Evolutionary conservation across 2,888 invertebrate species (phyloP).

Genomic region (Plusia festucae): DNA sequence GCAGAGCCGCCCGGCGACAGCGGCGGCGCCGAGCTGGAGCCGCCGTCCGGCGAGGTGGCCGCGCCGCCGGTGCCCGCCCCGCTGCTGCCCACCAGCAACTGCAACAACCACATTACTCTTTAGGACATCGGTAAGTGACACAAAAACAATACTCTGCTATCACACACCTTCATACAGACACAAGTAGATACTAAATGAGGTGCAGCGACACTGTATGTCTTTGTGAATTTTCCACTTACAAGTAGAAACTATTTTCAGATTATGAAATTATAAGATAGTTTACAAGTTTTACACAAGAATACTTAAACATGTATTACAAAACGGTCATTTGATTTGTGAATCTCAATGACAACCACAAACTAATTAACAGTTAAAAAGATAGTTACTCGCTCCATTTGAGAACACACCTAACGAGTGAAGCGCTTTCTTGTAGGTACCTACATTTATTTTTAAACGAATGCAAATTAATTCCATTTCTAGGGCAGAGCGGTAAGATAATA

Average conservation of each 20-base stretch:
- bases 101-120: constrained; percentile 61
- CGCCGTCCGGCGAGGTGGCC: constrained; percentile 92
- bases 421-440: constrained; percentile 60
- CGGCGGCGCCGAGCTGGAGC: constrained; percentile 93
- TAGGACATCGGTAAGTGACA: neutral
- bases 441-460: constrained; percentile 71
- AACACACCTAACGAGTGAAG: constrained; percentile 64
- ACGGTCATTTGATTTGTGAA: constrained; percentile 28
- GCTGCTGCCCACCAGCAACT: constrained; percentile 93
- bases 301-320: neutral
- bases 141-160: no score
- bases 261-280: no score
- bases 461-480: constrained; percentile 79
- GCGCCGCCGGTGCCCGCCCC: constrained; percentile 93
- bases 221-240: no score
- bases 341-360: constrained; percentile 38
- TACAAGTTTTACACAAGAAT: no score
- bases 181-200: no score
- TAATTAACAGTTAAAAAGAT: constrained; percentile 60
- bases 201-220: no score
- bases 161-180: no score
- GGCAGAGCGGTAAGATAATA: constrained; percentile 75
- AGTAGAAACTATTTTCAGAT: no score
- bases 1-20: constrained; percentile 93
- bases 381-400: constrained; percentile 65